Percentiles rank a stretch among this genome's conserved stretches.
phyloP scores from a whole-genome alignment of 1,140 invertebrate species.

The Drosophila ambigua region DNA sequence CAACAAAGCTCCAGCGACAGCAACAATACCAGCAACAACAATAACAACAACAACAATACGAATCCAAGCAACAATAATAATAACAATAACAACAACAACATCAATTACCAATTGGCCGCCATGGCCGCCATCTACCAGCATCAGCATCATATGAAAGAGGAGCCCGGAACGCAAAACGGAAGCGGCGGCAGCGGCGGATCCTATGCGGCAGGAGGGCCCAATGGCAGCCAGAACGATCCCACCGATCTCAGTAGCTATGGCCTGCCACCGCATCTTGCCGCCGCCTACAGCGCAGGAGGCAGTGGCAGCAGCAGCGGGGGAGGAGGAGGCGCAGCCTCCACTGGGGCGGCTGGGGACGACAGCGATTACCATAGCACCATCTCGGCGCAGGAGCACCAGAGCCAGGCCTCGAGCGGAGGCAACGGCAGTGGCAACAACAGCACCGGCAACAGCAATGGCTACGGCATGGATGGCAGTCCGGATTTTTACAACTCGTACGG shows the following conservation, averaged over 20 bases:
- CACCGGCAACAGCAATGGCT: conserved; percentile 66
- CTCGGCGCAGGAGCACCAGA: conserved; percentile 88
- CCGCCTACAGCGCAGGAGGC: conserved; percentile 42
- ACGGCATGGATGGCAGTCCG: conserved; percentile 87
- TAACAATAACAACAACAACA: conserved; percentile 74
- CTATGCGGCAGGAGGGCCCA: conserved; percentile 43
- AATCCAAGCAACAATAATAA: conserved; percentile 49
- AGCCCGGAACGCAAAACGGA: conserved; percentile 71
- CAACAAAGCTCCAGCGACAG: conserved; percentile 20
- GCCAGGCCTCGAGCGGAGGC: conserved; percentile 84
- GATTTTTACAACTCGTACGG: conserved; percentile 87
- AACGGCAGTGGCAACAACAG: conserved; percentile 64
- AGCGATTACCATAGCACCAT: conserved; percentile 77
- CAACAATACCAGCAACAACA: conserved; percentile 62
- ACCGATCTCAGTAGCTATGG: conserved; percentile 79
- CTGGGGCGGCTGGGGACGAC: conserved; percentile 57
- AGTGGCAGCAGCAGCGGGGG: conserved; percentile 47
- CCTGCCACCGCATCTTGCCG: conserved; percentile 69
- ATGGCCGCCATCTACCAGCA: conserved; percentile 71
- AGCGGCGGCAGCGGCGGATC: conserved; percentile 27
- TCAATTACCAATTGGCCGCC: conserved; percentile 66
- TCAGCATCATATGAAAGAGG: conserved; percentile 77
- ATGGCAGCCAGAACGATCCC: conserved; percentile 70
- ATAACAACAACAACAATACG: conserved; percentile 66
- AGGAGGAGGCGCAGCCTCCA: conserved; percentile 36